Evolutionary conservation across 1,140 invertebrate genomes (phyloP).

Genomic region (Periplaneta americana): DNA sequence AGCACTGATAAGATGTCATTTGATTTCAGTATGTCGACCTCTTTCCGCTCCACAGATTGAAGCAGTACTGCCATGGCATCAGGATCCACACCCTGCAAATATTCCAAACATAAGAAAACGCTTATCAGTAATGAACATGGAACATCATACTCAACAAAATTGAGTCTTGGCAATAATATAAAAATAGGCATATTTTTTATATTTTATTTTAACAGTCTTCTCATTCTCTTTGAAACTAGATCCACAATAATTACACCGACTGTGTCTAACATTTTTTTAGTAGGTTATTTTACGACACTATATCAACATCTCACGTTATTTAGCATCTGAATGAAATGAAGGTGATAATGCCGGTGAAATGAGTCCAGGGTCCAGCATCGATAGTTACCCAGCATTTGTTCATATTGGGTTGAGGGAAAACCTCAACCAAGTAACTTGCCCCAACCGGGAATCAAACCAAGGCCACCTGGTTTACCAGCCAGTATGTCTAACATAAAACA

Average conservation of each 20-base stretch:
- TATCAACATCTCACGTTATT: too few species aligned
- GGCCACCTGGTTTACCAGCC: too few species aligned
- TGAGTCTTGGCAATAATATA: background rate
- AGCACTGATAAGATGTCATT: conserved; percentile 39
- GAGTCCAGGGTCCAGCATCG: too few species aligned
- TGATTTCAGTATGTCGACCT: conserved; percentile 35
- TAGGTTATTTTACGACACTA: too few species aligned
- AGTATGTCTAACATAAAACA: too few species aligned
- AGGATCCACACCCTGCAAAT: conserved; percentile 38
- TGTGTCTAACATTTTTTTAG: too few species aligned
- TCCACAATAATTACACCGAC: background rate
- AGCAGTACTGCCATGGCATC: conserved; percentile 39
- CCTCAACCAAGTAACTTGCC: too few species aligned
- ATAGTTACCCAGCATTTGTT: too few species aligned
- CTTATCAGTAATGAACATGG: background rate
- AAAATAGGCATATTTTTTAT: background rate
- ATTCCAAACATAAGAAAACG: background rate
- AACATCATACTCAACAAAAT: background rate
- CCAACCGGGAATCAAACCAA: too few species aligned
- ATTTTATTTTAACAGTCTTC: background rate
- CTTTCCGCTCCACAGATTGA: conserved; percentile 38
- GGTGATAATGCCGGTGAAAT: too few species aligned
- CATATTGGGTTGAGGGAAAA: too few species aligned
- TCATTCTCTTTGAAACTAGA: background rate
- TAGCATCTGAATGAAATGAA: too few species aligned